Percentiles rank a stretch among this genome's conserved stretches.
phyloP scores from a whole-genome alignment of 2,888 invertebrate species.

The Platynereis dumerilii region DNA sequence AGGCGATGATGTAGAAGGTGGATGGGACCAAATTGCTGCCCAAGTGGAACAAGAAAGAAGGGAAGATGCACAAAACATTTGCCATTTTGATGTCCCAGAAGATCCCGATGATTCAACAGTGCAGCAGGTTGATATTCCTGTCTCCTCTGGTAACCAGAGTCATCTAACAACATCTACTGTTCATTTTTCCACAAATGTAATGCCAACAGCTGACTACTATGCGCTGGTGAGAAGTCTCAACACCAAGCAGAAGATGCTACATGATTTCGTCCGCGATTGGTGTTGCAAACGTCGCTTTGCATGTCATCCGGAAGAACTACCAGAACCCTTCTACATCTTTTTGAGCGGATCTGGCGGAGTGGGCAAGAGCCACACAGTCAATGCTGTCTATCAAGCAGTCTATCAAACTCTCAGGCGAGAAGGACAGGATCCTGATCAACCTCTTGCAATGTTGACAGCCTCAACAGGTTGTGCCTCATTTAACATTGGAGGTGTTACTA shows the following conservation, averaged over 20 bases:
- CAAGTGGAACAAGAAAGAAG: too few species aligned
- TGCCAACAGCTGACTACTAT: background rate
- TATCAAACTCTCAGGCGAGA: background rate
- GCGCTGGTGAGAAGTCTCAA: background rate
- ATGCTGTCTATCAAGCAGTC: background rate
- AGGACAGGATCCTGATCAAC: constrained; percentile 1
- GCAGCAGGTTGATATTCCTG: too few species aligned
- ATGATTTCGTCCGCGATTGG: background rate
- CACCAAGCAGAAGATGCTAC: background rate
- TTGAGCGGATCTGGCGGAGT: background rate
- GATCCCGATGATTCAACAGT: too few species aligned
- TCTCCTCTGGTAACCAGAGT: too few species aligned
- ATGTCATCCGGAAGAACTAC: background rate
- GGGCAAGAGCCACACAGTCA: background rate
- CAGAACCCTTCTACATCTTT: background rate
- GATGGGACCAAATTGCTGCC: too few species aligned
- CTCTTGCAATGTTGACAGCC: background rate
- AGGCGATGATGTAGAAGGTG: background rate
- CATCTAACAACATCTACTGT: too few species aligned
- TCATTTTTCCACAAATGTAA: too few species aligned
- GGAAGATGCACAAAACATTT: too few species aligned
- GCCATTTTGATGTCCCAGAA: too few species aligned
- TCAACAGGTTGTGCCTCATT: background rate
- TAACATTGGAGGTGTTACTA: background rate
- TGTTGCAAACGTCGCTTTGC: background rate